Evolutionary conservation across 2,888 invertebrate genomes (phyloP).

Genomic region (Lucinisca nassula): DNA sequence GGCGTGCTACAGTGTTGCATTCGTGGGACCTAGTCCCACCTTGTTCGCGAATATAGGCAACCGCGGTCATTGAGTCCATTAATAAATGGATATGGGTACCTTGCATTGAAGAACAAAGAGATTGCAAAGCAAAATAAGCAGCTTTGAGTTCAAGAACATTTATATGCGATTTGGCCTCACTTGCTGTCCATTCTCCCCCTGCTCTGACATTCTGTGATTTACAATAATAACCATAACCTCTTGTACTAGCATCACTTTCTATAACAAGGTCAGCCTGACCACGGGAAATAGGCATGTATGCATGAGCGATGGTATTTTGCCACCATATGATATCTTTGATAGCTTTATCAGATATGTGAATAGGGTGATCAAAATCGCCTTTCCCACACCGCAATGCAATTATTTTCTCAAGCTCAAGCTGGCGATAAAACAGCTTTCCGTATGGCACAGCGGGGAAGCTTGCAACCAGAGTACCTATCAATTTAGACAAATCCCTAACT

Average conservation of each 20-base stretch:
- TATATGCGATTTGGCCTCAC: background rate
- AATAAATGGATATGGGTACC: constrained; percentile 14
- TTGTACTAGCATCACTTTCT: background rate
- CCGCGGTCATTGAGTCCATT: constrained; percentile 4
- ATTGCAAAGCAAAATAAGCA: constrained; percentile 14
- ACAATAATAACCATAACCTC: constrained; percentile 31
- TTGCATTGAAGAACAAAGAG: constrained; percentile 4
- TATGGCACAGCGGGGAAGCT: background rate
- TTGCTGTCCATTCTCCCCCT: background rate
- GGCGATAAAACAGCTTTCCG: constrained; percentile 4
- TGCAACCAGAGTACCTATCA: constrained; percentile 21
- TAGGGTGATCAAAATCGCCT: constrained; percentile 9
- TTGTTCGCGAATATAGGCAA: constrained; percentile 20
- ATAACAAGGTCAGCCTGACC: background rate
- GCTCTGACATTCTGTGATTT: background rate
- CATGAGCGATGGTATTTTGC: background rate
- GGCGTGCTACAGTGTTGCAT: constrained; percentile 21
- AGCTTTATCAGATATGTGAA: background rate
- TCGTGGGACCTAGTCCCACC: constrained; percentile 16
- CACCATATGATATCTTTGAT: background rate
- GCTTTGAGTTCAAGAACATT: constrained; percentile 31
- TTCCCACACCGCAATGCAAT: background rate
- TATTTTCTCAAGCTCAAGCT: constrained; percentile 18
- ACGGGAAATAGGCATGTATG: background rate
- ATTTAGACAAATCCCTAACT: background rate